Evolutionary conservation across 1,140 invertebrate genomes (phyloP).

Genomic region (Conus ventricosus): DNA sequence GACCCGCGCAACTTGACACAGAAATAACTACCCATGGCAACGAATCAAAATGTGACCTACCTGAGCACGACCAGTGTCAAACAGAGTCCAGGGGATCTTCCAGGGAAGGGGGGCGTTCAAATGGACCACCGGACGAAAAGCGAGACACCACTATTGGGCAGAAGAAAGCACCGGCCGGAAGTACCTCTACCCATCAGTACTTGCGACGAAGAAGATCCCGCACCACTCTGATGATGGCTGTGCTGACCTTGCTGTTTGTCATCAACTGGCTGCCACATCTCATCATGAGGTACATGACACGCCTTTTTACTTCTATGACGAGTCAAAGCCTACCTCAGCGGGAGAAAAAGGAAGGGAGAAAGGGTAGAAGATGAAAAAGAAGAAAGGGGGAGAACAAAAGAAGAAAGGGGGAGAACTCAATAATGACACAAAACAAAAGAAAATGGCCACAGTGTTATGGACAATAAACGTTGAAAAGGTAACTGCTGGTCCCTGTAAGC

Average conservation of each 20-base stretch:
- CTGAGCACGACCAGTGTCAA: not conserved
- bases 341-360: no score
- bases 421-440: no score
- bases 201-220: not conserved
- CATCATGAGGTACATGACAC: not conserved
- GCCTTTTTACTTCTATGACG: no score
- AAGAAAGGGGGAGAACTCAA: no score
- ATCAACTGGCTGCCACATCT: constrained; percentile 27
- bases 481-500: no score
- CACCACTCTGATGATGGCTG: constrained; percentile 25
- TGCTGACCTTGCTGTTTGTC: not conserved
- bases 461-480: no score
- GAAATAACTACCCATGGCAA: not conserved
- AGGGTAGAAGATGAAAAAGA: no score
- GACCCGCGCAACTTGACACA: no score
- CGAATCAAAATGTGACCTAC: not conserved
- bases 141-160: not conserved
- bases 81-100: not conserved
- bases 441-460: no score
- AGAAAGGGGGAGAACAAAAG: no score
- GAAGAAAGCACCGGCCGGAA: not conserved
- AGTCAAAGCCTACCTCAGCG: no score
- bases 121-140: not conserved
- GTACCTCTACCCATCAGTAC: not conserved
- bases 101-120: not conserved